These are phyloP conservation scores for Lepidurus packardi DNA, from an alignment of 1,140 invertebrate genomes.

Conservation along the genomic window DNA sequence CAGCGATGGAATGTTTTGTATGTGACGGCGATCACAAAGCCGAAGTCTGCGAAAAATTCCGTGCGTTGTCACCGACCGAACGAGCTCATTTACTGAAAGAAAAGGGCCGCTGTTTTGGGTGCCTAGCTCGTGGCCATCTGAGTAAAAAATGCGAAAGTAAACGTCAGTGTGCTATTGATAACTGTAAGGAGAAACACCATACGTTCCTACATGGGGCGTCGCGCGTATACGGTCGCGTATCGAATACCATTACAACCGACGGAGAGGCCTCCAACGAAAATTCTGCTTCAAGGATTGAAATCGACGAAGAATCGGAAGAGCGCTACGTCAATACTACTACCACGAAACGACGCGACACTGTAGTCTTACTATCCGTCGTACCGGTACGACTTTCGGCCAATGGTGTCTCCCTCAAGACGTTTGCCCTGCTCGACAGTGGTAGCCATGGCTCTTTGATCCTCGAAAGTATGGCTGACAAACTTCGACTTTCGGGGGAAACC, in stretches of 20 bases:
- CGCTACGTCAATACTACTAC: background rate
- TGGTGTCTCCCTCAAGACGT: background rate
- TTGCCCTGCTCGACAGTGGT: constrained; percentile 10
- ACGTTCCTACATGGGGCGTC: constrained; percentile 22
- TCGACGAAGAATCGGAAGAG: background rate
- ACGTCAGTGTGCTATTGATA: background rate
- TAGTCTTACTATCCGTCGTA: constrained; percentile 10
- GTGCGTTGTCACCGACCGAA: background rate
- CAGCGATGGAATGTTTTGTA: background rate
- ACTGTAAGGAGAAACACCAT: constrained; percentile 24
- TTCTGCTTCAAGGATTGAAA: no score
- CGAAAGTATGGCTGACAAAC: background rate
- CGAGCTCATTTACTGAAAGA: background rate
- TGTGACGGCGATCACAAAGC: background rate
- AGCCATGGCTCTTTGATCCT: background rate
- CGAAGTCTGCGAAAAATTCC: constrained; percentile 24
- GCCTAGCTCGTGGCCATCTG: background rate
- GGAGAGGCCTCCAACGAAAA: background rate
- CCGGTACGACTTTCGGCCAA: background rate
- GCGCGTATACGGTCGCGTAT: background rate
- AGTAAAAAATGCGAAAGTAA: background rate
- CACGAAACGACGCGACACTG: background rate
- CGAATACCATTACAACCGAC: background rate
- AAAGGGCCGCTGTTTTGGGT: background rate
- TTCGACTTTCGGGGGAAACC: background rate